Percentiles rank a stretch among this genome's conserved stretches.
Evolutionary conservation across 2,888 invertebrate genomes (phyloP).

Genomic region (Epinotia ramella): DNA sequence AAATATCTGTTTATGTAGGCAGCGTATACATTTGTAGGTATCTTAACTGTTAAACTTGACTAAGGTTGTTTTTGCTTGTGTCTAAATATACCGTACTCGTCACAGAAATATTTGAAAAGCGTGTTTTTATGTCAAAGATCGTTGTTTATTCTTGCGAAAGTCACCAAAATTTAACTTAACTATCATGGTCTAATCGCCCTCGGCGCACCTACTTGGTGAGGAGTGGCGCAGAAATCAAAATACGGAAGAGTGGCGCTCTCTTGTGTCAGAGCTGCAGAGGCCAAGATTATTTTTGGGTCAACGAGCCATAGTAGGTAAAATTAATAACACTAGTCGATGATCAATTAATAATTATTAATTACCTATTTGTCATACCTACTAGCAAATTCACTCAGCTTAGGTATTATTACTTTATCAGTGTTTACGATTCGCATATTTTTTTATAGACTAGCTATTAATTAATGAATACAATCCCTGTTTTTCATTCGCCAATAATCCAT

Average conservation of each 20-base stretch:
- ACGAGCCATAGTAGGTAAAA: too few species aligned
- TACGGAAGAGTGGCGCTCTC: too few species aligned
- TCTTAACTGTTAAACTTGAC: neutral
- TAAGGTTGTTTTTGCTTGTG: too few species aligned
- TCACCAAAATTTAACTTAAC: neutral
- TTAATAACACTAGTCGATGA: neutral
- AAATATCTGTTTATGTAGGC: slow-evolving; percentile 1
- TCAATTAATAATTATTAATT: neutral
- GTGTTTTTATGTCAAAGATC: neutral
- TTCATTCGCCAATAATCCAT: neutral
- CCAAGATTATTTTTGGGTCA: too few species aligned
- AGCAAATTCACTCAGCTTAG: neutral
- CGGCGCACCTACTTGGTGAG: too few species aligned
- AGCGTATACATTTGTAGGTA: too few species aligned
- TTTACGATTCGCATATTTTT: neutral
- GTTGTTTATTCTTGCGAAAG: neutral
- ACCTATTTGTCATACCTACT: neutral
- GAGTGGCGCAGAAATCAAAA: too few species aligned
- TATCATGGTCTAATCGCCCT: neutral
- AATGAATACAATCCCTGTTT: neutral
- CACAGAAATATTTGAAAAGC: too few species aligned
- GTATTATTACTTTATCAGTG: neutral
- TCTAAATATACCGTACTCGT: too few species aligned
- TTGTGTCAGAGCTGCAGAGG: too few species aligned
- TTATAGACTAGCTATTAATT: neutral